Conservation (phyloP, 2,888 invertebrate species). For the Pachycephus smyrnensis region DNA sequence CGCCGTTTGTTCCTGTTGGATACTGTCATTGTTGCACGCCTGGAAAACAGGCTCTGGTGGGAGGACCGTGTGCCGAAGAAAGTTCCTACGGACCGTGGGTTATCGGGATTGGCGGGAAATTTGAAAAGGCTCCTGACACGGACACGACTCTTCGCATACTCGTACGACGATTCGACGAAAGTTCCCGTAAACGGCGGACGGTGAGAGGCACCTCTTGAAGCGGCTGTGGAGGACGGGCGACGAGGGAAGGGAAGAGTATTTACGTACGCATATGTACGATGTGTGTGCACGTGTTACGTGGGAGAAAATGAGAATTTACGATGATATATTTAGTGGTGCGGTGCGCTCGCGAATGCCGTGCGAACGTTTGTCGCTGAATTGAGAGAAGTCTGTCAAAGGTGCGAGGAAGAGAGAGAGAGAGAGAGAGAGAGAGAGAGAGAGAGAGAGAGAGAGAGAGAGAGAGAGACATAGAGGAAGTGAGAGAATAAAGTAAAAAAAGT, state of each 20-base stretch:
- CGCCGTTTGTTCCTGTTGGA: not conserved
- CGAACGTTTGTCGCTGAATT: not conserved
- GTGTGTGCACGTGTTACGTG: not conserved
- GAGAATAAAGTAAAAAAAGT: constrained; percentile 17
- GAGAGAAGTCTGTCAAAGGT: not conserved
- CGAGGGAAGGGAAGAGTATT: not conserved
- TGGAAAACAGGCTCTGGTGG: not conserved
- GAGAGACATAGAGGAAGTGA: constrained; percentile 15
- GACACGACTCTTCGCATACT: not conserved
- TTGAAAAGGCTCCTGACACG: not conserved
- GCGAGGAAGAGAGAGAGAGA: constrained; percentile 21
- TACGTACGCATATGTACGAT: not conserved
- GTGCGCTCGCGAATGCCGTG: constrained; percentile 2
- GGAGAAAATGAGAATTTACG: not conserved
- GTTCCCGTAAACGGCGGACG: not conserved
- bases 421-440: too few relatives aligned
- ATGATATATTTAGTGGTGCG: not conserved
- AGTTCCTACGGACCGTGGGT: not conserved
- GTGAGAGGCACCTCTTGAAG: not conserved
- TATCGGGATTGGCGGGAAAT: not conserved
- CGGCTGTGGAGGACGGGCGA: not conserved
- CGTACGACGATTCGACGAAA: not conserved
- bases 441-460: constrained; percentile 20
- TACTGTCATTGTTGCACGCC: not conserved
- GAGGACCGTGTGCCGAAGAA: not conserved